Percentiles rank a stretch among this genome's conserved stretches.
Evolutionary conservation across 2,888 invertebrate genomes (phyloP).

Genomic region (Melanostoma scalare): DNA sequence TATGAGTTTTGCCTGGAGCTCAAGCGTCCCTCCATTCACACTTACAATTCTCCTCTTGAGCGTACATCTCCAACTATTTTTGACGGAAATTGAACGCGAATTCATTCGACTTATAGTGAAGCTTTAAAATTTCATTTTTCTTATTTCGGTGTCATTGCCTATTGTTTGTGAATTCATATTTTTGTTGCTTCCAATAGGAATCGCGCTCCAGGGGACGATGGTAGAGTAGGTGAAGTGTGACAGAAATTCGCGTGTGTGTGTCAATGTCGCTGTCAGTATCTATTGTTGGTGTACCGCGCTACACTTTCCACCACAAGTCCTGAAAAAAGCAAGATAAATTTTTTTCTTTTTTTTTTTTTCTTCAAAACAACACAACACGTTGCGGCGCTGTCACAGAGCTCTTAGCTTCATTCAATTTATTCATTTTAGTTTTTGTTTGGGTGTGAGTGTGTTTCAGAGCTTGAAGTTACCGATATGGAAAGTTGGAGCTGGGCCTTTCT

Average conservation of each 20-base stretch:
- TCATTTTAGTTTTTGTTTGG: slow-evolving; percentile 42
- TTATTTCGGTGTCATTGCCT: slow-evolving; percentile 28
- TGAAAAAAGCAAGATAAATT: background rate
- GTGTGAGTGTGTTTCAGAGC: slow-evolving; percentile 7
- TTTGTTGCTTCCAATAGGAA: slow-evolving; percentile 6
- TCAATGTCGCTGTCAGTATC: slow-evolving; percentile 33
- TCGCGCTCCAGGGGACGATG: background rate
- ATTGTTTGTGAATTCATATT: slow-evolving; percentile 55
- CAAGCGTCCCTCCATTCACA: too few relatives aligned
- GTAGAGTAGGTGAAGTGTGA: slow-evolving; percentile 20
- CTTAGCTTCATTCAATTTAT: slow-evolving; percentile 65
- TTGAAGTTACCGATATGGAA: slow-evolving; percentile 17
- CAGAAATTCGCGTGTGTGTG: slow-evolving; percentile 31
- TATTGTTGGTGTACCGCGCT: slow-evolving; percentile 16
- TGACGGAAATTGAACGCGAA: too few relatives aligned
- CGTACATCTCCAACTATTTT: too few relatives aligned
- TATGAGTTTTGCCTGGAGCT: too few relatives aligned
- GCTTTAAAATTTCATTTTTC: background rate
- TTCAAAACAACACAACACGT: slow-evolving; percentile 28
- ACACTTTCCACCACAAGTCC: slow-evolving; percentile 3
- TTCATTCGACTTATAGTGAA: too few relatives aligned
- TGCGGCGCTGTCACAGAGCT: slow-evolving; percentile 44
- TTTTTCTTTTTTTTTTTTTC: background rate
- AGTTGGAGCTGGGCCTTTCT: slow-evolving; percentile 31
- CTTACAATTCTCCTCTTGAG: too few relatives aligned